Evolutionary conservation across 2,888 invertebrate species (phyloP), one percentile per base, ranked within the genome.

Genomic region (Lasioglossum zephyrum): DNA sequence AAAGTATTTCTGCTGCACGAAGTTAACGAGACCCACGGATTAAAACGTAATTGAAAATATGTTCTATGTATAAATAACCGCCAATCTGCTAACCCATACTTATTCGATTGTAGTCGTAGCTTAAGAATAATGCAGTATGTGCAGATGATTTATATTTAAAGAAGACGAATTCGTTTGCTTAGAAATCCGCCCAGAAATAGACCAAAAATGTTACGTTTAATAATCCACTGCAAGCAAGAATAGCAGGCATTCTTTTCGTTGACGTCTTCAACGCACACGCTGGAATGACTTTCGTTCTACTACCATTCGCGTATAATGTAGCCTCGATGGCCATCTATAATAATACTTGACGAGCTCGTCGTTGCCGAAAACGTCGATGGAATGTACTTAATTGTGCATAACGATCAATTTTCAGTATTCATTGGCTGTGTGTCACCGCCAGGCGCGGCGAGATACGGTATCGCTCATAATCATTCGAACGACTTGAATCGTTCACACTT

Each of bases 271-370:
- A 1, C 49, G 60, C 36, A 44, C 70, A 81, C 76, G 73, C 31
- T 31, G 31, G 31, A 31, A 82, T 86, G 86, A 82, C 86, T 86
- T 86, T 86, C 86, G 72, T 86, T 81, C 77, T 77, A 81, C 81
- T 39, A 57, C 6, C 63, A 44, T 41, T 26, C 63, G 70, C 49
- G 77, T 53, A 44, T 78, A 75, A 57, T 63, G 53, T 41, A 63
- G 26, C 36, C 60, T n/a, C 63, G 47, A 41, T 76, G 36, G n/a
- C 39, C n/a, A 47, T 44, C 49, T 60, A 44, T 6, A 16, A 44
- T 6, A 6, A 11, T 26, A 49, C 49, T 9, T 22, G 70, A 57
- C 72, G 69, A 26, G 53, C 31, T 26, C 22, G 16, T 4, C 13
- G 26, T 44, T n/a, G 72, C n/a, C 44, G 6, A 41, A 72, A 44